Base-by-base conservation (phyloP, 2,888 invertebrate genomes). In the Torymus aiolomorphi region DNA sequence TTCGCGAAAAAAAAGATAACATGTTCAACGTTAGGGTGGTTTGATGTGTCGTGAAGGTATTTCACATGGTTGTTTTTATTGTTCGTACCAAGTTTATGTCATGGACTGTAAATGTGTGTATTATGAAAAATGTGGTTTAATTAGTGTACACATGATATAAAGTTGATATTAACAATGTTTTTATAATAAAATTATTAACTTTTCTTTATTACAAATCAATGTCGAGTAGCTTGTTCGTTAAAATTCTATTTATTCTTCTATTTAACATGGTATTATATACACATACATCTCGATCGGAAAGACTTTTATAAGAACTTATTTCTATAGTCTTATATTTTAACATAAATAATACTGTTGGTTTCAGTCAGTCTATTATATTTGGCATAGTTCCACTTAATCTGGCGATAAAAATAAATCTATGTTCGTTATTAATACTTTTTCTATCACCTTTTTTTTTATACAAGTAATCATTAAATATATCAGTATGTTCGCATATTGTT, bases 311-410 rank as follows among this genome's bases (percentile, higher is more conserved):
- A 74, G 65, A 49, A 52, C 13, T 13, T 66, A 66, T 12, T 42
- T 12, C 42, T 52, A 42, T 42, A 51, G 16, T 14, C 13, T 24
- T 69, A 31, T n/a, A 31, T 69, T 8, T 42, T 31, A 24, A 56
- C 18, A 24, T 54, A 70, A 57, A 65, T 75, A 80, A 75, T 80
- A 76, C 75, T 80, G 65, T 71, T 59, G 14, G n/a, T 54, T 54
- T 74, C 74, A 79, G 79, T 79, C 79, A 79, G 79, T 79, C 62
- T 70, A 69, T 74, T n/a, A 3, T 14, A 52, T 31, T 65, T 63
- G 62, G 67, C 76, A 52, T 20, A 76, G 51, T 52, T 67, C 12
- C 52, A 69, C 24, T 76, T 49, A 57, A 56, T 65, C 57, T 74
- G 14, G 14, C 49, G 18, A 74, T 31, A 74, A 74, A 74, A 74